phyloP scores from a whole-genome alignment of 2,113 vertebrate species.

The Zosterops borbonicus region DNA sequence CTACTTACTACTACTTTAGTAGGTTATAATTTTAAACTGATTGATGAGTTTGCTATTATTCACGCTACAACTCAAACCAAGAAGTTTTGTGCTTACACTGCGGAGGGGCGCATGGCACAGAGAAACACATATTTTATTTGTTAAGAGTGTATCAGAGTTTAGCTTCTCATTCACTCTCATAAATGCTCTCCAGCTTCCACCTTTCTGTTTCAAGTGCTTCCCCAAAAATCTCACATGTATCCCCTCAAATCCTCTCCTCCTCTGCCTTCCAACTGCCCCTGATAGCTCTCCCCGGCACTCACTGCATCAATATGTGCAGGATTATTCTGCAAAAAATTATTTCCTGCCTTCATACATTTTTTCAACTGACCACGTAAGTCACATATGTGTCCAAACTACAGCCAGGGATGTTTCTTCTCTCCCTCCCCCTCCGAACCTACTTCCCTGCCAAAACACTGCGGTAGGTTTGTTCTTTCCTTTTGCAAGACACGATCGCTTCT shows the following conservation, averaged over 20 bases:
- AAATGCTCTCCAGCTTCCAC: not conserved
- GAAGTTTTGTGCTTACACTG: not conserved
- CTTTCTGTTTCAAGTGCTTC: not conserved
- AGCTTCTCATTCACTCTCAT: not conserved
- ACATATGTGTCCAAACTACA: not conserved
- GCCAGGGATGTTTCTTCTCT: not conserved
- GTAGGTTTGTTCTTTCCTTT: not conserved
- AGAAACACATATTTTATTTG: not conserved
- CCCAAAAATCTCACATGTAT: too few species aligned
- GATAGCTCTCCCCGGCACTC: not conserved
- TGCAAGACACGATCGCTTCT: not conserved
- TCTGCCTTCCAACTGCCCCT: not conserved
- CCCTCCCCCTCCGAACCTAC: too few species aligned
- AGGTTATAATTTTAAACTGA: not conserved
- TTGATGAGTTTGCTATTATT: not conserved
- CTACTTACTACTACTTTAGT: not conserved
- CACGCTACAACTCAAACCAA: not conserved
- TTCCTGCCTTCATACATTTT: not conserved
- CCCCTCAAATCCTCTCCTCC: not conserved
- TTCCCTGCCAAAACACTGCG: not conserved
- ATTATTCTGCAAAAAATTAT: not conserved
- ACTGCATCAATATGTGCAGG: not conserved
- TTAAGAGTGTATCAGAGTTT: rapidly evolving
- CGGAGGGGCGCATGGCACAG: rapidly evolving
- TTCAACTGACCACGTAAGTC: rapidly evolving